Evolutionary conservation across 2,888 invertebrate genomes (phyloP).

Genomic region (Dynastes maya): DNA sequence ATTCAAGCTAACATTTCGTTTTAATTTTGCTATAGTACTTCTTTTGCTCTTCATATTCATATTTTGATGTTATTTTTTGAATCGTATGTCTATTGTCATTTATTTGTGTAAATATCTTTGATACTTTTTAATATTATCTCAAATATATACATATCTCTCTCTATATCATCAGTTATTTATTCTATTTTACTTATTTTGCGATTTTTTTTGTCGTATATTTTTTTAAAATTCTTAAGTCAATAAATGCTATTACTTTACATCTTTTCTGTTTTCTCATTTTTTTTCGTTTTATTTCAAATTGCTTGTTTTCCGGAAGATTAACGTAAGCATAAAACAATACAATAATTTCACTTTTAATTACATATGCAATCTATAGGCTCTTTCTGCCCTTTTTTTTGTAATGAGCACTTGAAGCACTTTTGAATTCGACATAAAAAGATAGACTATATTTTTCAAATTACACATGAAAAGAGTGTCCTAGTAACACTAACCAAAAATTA

Average conservation of each 20-base stretch:
- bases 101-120: conserved; percentile 10
- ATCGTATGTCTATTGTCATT: background rate
- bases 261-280: background rate
- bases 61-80: background rate
- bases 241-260: conserved; percentile 7
- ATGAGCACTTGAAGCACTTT: no score
- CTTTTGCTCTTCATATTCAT: background rate
- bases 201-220: background rate
- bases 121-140: conserved; percentile 20
- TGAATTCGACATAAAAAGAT: no score
- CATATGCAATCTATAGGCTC: no score
- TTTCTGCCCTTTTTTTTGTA: no score
- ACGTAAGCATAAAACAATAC: no score
- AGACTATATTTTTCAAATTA: no score
- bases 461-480: no score
- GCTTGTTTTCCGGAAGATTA: no score
- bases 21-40: conserved; percentile 3
- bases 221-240: conserved; percentile 11
- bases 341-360: no score
- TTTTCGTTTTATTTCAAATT: background rate
- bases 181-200: conserved; percentile 6
- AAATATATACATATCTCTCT: conserved; percentile 24
- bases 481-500: no score
- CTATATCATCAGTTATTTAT: conserved; percentile 16
- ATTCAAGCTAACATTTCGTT: conserved; percentile 18